A percentile compares a stretch with the other conserved stretches of the same genome.
These are phyloP conservation scores for Neolamprologus cancellatus DNA, from an alignment of 2,113 vertebrate species.

Conservation along the genomic window DNA sequence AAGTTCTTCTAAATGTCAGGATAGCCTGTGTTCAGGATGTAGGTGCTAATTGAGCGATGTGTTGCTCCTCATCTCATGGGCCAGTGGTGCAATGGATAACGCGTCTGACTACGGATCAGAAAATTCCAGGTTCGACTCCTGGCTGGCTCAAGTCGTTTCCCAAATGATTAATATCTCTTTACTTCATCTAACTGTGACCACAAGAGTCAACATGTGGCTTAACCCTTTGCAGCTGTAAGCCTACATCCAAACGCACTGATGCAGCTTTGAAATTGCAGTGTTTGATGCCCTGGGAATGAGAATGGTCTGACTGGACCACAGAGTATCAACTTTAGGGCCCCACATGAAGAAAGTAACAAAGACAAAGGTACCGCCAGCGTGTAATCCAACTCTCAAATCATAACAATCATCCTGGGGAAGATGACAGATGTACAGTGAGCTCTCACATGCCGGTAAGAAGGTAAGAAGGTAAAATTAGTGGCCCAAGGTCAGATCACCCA, in stretches of 20 bases:
- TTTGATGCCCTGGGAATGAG: not conserved
- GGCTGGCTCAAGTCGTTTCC: not conserved
- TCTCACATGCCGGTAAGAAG: not conserved
- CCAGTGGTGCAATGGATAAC: slow-evolving; percentile 55
- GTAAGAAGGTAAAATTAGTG: not conserved
- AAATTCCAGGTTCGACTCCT: slow-evolving; percentile 80
- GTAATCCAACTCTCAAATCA: not conserved
- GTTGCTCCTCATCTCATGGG: not conserved
- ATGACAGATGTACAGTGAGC: not conserved
- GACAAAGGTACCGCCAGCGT: not conserved
- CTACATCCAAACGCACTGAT: not conserved
- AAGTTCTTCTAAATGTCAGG: not conserved
- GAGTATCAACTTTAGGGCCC: not conserved
- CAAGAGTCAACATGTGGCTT: not conserved
- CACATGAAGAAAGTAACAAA: slow-evolving; percentile 29
- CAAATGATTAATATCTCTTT: not conserved
- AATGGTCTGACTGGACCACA: not conserved
- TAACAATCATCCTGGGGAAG: not conserved
- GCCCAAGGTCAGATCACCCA: not conserved
- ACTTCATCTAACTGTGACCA: not conserved
- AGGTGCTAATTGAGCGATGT: rapidly evolving
- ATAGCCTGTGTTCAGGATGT: not conserved
- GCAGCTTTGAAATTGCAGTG: not conserved
- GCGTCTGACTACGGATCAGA: slow-evolving; percentile 81
- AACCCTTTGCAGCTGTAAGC: not conserved